Evolutionary conservation across 2,113 vertebrate species (phyloP).

Genomic region (Puma concolor): DNA sequence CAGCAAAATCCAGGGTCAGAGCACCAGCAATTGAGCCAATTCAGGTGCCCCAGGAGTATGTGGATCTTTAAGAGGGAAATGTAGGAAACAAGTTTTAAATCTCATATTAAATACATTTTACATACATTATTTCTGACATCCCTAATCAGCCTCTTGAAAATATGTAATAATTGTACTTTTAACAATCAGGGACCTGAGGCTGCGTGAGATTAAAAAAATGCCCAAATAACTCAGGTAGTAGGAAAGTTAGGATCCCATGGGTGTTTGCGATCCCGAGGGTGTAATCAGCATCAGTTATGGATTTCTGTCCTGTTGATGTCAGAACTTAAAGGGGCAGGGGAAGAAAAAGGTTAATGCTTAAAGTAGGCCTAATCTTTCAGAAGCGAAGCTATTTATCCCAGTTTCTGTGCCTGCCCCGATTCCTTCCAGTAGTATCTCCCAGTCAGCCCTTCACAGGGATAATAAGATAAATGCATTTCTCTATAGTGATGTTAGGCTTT

Average conservation of each 20-base stretch:
- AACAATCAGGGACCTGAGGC: not conserved
- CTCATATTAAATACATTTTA: not conserved
- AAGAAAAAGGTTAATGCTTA: not conserved
- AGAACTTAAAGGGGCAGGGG: not conserved
- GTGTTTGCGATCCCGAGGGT: not conserved
- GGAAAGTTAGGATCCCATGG: not conserved
- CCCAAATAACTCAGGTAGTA: not conserved
- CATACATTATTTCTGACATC: not conserved
- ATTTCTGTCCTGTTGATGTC: not conserved
- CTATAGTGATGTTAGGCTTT: not conserved
- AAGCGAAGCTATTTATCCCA: not conserved
- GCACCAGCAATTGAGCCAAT: too few species aligned
- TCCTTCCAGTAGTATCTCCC: not conserved
- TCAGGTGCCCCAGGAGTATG: not conserved
- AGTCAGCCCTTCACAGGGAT: conserved; percentile 53
- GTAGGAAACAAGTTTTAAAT: not conserved
- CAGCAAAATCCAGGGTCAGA: too few species aligned
- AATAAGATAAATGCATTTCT: conserved; percentile 1
- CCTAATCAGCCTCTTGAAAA: not conserved
- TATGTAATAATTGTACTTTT: not conserved
- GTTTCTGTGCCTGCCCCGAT: not conserved
- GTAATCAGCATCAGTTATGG: not conserved
- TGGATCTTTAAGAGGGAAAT: conserved; percentile 21
- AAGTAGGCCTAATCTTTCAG: not conserved
- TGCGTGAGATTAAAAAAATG: not conserved